These are phyloP conservation scores for Lasioglossum morio DNA, from an alignment of 2,888 invertebrate genomes.

Conservation along the genomic window DNA sequence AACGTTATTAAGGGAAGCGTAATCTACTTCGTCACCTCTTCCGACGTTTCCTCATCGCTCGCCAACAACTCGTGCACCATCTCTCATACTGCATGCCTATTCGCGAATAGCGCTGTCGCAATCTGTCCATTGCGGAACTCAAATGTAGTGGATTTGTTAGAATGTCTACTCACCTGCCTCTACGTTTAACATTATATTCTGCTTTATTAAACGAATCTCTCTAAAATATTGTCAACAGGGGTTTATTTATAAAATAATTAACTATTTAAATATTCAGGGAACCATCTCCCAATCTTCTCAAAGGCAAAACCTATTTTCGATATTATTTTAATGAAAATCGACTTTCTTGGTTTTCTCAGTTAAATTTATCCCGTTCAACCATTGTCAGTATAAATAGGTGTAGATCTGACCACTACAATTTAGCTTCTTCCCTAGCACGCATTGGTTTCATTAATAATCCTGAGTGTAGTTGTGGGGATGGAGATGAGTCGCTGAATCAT, in stretches of 20 bases:
- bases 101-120: neutral
- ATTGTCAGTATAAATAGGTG: too few relatives aligned
- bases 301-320: too few relatives aligned
- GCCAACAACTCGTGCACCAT: neutral
- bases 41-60: neutral
- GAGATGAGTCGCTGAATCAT: too few relatives aligned
- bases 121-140: neutral
- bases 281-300: too few relatives aligned
- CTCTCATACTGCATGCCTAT: neutral
- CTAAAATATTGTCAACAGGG: neutral
- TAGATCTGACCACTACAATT: too few relatives aligned
- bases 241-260: neutral
- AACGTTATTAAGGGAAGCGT: conserved; percentile 31
- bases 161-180: neutral
- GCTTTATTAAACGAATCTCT: neutral
- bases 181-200: neutral
- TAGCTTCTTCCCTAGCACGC: too few relatives aligned
- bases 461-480: too few relatives aligned
- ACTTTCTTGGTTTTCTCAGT: too few relatives aligned
- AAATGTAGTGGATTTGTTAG: neutral
- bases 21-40: neutral
- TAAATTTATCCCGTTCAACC: too few relatives aligned
- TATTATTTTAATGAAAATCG: too few relatives aligned
- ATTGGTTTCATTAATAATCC: too few relatives aligned
- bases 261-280: too few relatives aligned